phyloP scores from a whole-genome alignment of 1,140 invertebrate genomes.

The Rhynchophorus ferrugineus region DNA sequence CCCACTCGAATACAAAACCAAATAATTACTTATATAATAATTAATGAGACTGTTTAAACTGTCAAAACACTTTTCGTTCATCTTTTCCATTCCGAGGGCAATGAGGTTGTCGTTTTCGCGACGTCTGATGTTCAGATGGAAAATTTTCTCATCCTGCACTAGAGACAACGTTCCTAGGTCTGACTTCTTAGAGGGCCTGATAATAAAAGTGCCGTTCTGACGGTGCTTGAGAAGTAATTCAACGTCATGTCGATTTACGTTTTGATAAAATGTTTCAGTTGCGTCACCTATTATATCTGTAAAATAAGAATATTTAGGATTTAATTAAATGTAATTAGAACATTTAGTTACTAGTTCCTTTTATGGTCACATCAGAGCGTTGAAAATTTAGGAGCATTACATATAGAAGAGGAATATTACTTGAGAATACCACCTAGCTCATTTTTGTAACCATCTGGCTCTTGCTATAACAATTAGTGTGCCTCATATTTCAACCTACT shows the following conservation, averaged over 20 bases:
- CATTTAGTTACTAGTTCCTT: no score
- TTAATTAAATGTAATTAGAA: no score
- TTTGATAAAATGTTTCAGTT: conserved; percentile 32
- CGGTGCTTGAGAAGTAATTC: conserved; percentile 31
- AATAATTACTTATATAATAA: conserved; percentile 39
- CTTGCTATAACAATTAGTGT: no score
- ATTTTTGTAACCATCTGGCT: no score
- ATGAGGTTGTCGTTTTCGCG: conserved; percentile 28
- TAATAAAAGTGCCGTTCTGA: conserved; percentile 38
- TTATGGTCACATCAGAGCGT: no score
- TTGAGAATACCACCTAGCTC: no score
- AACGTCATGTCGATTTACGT: conserved; percentile 30
- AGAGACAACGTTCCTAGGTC: conserved; percentile 34
- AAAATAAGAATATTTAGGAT: no score
- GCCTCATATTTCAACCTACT: no score
- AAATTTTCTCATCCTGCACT: conserved; percentile 34
- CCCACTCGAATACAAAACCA: conserved; percentile 33
- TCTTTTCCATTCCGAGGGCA: conserved; percentile 34
- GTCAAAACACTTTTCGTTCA: conserved; percentile 34
- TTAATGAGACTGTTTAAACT: conserved; percentile 35
- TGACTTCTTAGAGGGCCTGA: conserved; percentile 32
- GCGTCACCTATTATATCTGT: conserved; percentile 18
- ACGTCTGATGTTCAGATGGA: conserved; percentile 35
- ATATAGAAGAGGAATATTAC: no score
- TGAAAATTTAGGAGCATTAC: no score